Evolutionary conservation across 2,797 vertebrate genomes (phyloP).

Genomic region (Stomatorhinus walkeri): DNA sequence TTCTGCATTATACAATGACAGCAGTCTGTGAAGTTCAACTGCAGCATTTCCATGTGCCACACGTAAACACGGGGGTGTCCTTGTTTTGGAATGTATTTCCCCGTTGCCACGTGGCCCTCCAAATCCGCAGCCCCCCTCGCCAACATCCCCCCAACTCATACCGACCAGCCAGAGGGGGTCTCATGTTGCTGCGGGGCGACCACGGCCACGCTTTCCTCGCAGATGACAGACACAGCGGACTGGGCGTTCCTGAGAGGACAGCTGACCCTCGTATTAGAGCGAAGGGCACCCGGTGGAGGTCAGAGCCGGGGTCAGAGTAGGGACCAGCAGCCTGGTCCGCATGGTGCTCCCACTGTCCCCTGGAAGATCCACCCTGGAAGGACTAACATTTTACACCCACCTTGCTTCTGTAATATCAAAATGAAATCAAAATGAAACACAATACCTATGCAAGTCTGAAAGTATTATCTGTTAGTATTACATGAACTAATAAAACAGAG

Average conservation of each 20-base stretch:
- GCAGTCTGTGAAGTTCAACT: not conserved
- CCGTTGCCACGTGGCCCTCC: not conserved
- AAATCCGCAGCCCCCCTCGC: not conserved
- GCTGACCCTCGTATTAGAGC: conserved; percentile 42
- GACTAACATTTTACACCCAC: conserved; percentile 15
- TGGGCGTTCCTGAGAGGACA: conserved; percentile 44
- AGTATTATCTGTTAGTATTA: not conserved
- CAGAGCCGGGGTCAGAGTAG: conserved; percentile 37
- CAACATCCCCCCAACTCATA: conserved; percentile 6
- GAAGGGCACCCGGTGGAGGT: conserved; percentile 34
- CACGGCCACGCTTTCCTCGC: conserved; percentile 17
- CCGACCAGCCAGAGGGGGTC: conserved; percentile 15
- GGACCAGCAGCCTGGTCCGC: conserved; percentile 43
- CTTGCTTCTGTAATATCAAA: not conserved
- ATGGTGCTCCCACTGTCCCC: not conserved
- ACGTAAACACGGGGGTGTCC: not conserved
- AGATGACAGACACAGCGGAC: conserved; percentile 54
- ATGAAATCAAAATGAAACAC: not conserved
- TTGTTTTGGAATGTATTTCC: not conserved
- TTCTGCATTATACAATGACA: not conserved
- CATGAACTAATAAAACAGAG: not conserved
- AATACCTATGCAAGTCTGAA: not conserved
- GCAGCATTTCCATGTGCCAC: not conserved
- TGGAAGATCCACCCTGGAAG: not conserved
- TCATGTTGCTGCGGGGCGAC: conserved; percentile 31